Percentiles rank a stretch among this genome's conserved stretches.
Conservation (phyloP, 2,113 vertebrate genomes). For the Mustela lutreola region DNA sequence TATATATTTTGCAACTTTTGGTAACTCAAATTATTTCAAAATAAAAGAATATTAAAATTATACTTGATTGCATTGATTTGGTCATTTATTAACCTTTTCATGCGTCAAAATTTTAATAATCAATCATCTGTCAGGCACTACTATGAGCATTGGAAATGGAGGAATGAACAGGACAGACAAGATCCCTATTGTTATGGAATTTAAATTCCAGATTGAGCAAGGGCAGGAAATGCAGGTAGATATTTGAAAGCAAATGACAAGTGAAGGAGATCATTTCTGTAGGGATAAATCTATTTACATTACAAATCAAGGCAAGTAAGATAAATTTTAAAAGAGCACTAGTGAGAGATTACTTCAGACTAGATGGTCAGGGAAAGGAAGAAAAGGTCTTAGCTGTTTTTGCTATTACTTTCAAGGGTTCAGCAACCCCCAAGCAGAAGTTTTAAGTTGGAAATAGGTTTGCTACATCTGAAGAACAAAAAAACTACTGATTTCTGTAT, state of each 20-base stretch:
- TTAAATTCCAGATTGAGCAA: not conserved
- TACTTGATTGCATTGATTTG: not conserved
- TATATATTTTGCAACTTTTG: not conserved
- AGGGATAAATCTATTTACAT: not conserved
- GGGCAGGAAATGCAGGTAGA: not conserved
- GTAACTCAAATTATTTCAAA: not conserved
- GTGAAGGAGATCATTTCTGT: not conserved
- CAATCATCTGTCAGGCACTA: not conserved
- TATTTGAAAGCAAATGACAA: not conserved
- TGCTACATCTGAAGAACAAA: too few species aligned
- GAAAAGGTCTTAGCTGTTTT: not conserved
- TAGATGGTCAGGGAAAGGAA: not conserved
- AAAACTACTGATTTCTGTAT: not conserved
- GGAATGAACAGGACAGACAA: not conserved
- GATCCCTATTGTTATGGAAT: fast-evolving
- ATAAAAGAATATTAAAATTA: not conserved
- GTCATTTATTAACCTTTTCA: not conserved
- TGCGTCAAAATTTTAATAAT: not conserved
- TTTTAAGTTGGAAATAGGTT: not conserved
- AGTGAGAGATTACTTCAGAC: not conserved
- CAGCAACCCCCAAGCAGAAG: not conserved
- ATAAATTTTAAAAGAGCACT: not conserved
- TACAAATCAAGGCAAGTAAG: not conserved
- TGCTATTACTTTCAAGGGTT: not conserved
- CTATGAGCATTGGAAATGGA: not conserved